Evolutionary conservation across 2,113 vertebrate genomes (phyloP).

Genomic region (Pyrgilauda ruficollis): DNA sequence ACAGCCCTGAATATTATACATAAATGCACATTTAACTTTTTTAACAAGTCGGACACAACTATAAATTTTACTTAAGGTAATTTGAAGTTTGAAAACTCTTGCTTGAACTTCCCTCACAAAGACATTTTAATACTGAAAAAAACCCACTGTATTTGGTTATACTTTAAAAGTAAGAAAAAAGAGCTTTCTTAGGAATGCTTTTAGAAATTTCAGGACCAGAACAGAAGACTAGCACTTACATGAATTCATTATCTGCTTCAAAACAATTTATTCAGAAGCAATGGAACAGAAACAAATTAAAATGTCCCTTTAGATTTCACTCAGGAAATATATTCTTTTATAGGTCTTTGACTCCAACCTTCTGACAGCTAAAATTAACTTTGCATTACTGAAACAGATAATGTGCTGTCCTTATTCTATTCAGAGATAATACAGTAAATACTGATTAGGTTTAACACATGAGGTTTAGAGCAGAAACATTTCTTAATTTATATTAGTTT

Average conservation of each 20-base stretch:
- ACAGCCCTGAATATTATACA: not conserved
- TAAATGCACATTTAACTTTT: not conserved
- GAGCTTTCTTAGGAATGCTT: not conserved
- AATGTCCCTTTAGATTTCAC: conserved; percentile 21
- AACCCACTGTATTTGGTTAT: fast-evolving
- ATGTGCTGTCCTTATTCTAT: not conserved
- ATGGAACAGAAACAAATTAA: conserved; percentile 25
- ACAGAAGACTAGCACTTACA: not conserved
- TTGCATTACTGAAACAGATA: conserved; percentile 35
- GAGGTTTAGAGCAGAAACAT: not conserved
- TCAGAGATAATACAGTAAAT: conserved; percentile 19
- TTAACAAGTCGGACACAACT: not conserved
- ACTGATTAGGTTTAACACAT: conserved; percentile 2
- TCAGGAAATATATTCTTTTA: conserved; percentile 15
- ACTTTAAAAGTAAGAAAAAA: not conserved
- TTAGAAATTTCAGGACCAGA: not conserved
- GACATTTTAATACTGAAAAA: not conserved
- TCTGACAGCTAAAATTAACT: conserved; percentile 43
- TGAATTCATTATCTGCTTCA: conserved; percentile 6
- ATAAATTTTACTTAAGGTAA: not conserved
- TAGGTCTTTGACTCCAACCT: conserved; percentile 30
- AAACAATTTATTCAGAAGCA: conserved; percentile 28
- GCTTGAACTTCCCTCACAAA: not conserved
- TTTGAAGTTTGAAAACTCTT: not conserved
- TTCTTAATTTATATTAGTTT: not conserved